Evolutionary conservation across 2,888 invertebrate genomes (phyloP).

Genomic region (Acutogordius australiensis): DNA sequence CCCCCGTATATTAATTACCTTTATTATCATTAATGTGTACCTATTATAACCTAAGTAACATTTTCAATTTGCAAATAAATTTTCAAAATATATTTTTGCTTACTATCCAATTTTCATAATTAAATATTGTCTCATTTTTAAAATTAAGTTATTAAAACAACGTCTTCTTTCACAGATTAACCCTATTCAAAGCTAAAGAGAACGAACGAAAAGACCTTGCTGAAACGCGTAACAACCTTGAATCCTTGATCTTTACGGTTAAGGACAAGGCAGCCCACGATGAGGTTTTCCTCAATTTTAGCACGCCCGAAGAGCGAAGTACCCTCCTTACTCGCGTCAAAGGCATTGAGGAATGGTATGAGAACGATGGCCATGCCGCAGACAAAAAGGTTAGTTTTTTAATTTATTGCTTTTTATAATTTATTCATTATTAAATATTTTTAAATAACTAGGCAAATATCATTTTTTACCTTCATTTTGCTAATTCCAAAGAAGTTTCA

Average conservation of each 20-base stretch:
- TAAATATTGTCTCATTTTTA: too few species aligned
- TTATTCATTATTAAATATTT: too few species aligned
- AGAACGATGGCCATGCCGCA: background rate
- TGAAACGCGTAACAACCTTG: background rate
- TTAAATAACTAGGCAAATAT: too few species aligned
- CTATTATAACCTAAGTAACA: too few species aligned
- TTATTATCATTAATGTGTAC: too few species aligned
- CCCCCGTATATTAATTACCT: too few species aligned
- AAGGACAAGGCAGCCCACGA: background rate
- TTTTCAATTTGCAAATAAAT: too few species aligned
- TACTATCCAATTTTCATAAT: too few species aligned
- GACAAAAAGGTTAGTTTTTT: background rate
- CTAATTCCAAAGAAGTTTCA: too few species aligned
- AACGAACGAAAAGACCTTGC: background rate
- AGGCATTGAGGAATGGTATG: background rate
- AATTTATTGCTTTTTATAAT: constrained; percentile 9
- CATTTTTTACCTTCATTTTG: too few species aligned
- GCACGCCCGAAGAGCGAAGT: background rate
- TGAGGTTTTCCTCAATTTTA: background rate
- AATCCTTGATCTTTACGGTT: background rate
- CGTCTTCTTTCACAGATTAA: background rate
- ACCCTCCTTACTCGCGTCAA: background rate
- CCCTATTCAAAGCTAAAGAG: background rate
- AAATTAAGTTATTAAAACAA: too few species aligned
- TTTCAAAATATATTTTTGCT: too few species aligned